phyloP scores from a whole-genome alignment of 1,140 invertebrate species.

The Panulirus ornatus region DNA sequence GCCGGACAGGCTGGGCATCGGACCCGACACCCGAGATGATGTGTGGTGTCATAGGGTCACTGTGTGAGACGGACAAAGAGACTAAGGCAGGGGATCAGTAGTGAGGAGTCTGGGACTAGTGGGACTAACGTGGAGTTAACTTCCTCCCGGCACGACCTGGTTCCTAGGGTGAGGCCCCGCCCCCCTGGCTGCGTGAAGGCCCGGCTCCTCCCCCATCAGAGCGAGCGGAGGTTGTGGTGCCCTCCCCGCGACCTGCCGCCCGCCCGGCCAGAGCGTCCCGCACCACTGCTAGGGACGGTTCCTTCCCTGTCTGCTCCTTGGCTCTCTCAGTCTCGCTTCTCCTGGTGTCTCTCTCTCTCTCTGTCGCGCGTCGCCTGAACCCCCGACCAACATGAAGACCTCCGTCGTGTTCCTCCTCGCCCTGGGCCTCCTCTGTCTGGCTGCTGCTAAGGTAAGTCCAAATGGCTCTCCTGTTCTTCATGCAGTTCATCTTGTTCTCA shows the following conservation, averaged over 20 bases:
- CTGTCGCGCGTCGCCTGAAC: neutral
- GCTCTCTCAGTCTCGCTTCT: neutral
- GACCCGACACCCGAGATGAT: no score
- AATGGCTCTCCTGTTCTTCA: no score
- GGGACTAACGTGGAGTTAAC: no score
- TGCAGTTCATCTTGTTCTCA: no score
- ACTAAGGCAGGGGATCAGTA: no score
- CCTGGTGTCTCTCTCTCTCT: neutral
- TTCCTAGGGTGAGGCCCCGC: no score
- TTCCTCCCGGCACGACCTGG: no score
- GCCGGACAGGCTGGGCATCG: no score
- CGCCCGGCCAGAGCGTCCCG: neutral
- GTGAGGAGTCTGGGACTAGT: no score
- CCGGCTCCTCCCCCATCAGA: no score
- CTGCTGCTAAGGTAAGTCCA: slow-evolving; percentile 10
- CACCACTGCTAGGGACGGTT: neutral
- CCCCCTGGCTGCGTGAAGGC: neutral
- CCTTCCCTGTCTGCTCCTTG: neutral
- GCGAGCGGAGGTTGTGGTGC: neutral
- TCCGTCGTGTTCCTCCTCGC: neutral
- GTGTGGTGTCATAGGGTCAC: no score
- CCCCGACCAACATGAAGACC: slow-evolving; percentile 28
- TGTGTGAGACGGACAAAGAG: no score
- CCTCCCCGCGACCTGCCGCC: neutral
- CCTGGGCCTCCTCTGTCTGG: slow-evolving; percentile 7